phyloP scores from a whole-genome alignment of 2,888 invertebrate genomes.

The Caenorhabditis panamensis region DNA sequence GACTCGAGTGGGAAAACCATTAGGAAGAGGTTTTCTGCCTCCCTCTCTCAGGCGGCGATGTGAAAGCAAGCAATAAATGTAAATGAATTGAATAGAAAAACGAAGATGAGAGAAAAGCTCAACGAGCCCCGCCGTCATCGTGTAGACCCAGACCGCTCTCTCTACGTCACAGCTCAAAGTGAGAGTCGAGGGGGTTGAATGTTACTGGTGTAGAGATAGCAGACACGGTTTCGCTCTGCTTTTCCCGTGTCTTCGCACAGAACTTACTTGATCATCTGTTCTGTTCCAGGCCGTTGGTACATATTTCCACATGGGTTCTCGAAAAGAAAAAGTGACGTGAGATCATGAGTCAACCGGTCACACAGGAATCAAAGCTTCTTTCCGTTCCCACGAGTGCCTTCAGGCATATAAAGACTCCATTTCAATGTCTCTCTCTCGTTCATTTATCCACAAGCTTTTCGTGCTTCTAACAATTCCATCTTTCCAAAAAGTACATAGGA shows the following conservation, averaged over 20 bases:
- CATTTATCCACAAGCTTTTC: no score
- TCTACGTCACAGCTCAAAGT: constrained; percentile 63
- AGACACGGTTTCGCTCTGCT: constrained; percentile 33
- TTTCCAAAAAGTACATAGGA: no score
- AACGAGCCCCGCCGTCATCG: constrained; percentile 43
- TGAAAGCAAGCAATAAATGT: constrained; percentile 46
- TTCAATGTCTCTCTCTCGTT: no score
- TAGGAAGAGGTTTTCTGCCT: not conserved
- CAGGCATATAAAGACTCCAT: no score
- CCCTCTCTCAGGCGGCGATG: not conserved
- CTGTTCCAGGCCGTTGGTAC: constrained; percentile 5
- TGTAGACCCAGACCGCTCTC: constrained; percentile 62
- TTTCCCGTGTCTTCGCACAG: constrained; percentile 35
- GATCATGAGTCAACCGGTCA: constrained; percentile 33
- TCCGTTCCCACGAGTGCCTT: not conserved
- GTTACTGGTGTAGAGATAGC: constrained; percentile 24
- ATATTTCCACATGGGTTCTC: constrained; percentile 26
- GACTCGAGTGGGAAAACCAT: constrained; percentile 7
- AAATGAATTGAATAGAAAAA: constrained; percentile 55
- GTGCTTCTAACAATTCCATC: no score
- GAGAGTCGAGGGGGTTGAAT: constrained; percentile 51
- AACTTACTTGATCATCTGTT: constrained; percentile 44
- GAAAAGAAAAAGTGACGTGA: constrained; percentile 5
- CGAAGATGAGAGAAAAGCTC: constrained; percentile 43
- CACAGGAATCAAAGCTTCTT: not conserved